Conservation (phyloP, 1,140 invertebrate genomes). For the Drosophila baimaii region DNA sequence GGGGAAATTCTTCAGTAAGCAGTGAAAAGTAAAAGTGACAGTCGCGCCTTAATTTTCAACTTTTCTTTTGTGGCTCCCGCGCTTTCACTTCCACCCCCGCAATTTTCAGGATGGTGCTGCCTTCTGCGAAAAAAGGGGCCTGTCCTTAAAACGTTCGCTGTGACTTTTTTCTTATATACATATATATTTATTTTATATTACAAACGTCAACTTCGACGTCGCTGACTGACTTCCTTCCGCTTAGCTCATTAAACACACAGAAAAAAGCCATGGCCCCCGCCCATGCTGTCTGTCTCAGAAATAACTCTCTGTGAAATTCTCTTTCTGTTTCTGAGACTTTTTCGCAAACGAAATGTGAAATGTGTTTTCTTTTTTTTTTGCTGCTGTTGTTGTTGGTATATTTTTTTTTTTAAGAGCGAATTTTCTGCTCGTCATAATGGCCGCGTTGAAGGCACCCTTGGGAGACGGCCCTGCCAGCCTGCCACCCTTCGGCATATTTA, state of each 20-base stretch:
- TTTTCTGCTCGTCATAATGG: constrained; percentile 67
- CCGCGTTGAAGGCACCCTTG: constrained; percentile 69
- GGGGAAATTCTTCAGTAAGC: constrained; percentile 41
- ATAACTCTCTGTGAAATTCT: constrained; percentile 52
- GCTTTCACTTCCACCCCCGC: not conserved
- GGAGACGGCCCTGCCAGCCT: constrained; percentile 28
- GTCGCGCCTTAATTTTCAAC: constrained; percentile 75
- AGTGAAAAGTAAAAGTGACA: constrained; percentile 76
- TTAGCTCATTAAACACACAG: constrained; percentile 81
- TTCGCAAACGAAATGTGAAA: constrained; percentile 68
- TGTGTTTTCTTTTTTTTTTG: constrained; percentile 50
- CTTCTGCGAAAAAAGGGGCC: constrained; percentile 21
- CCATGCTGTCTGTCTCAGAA: constrained; percentile 50
- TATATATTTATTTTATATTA: constrained; percentile 79
- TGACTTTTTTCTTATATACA: constrained; percentile 67
- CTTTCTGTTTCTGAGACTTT: constrained; percentile 52
- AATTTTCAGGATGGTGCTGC: not conserved
- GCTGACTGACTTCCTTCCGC: constrained; percentile 78
- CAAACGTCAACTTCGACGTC: constrained; percentile 68
- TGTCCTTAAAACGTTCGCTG: constrained; percentile 53
- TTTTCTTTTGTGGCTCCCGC: constrained; percentile 31
- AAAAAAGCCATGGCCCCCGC: constrained; percentile 27
- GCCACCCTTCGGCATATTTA: constrained; percentile 57
- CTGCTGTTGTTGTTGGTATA: constrained; percentile 4
- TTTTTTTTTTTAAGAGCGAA: constrained; percentile 23